These are phyloP conservation scores for Sturmia bella DNA, from an alignment of 2,888 invertebrate genomes.

Conservation along the genomic window DNA sequence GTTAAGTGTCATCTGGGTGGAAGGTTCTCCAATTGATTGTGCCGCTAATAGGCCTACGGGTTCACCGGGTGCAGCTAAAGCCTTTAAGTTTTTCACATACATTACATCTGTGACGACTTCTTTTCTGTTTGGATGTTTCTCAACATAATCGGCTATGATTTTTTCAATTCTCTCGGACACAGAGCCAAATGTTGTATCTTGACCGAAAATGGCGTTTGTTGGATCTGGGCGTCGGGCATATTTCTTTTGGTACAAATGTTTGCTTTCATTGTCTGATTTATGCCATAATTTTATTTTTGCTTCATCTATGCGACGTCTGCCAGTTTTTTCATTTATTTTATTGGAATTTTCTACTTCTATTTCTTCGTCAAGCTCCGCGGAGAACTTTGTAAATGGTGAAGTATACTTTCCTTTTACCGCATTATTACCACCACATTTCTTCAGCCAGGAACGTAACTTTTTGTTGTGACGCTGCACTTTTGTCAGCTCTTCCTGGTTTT, in stretches of 20 bases:
- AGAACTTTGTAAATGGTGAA: slow-evolving; percentile 85
- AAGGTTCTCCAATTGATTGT: slow-evolving; percentile 99
- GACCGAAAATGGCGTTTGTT: slow-evolving; percentile 86
- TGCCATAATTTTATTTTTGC: slow-evolving; percentile 87
- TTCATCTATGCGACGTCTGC: slow-evolving; percentile 85
- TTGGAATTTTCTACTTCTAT: slow-evolving; percentile 82
- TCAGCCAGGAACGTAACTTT: slow-evolving; percentile 85
- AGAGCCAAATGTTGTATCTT: slow-evolving; percentile 90
- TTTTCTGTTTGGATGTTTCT: slow-evolving; percentile 81
- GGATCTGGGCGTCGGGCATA: slow-evolving; percentile 88
- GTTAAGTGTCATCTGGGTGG: slow-evolving; percentile 99
- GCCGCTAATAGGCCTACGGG: slow-evolving; percentile 95
- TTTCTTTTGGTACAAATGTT: slow-evolving; percentile 82
- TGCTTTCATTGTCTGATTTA: slow-evolving; percentile 84
- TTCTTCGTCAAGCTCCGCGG: slow-evolving; percentile 82
- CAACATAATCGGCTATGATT: slow-evolving; percentile 85
- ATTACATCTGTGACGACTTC: slow-evolving; percentile 87
- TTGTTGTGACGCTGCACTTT: slow-evolving; percentile 84
- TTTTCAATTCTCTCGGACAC: slow-evolving; percentile 91
- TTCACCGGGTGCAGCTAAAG: slow-evolving; percentile 94
- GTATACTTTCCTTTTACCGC: slow-evolving; percentile 38
- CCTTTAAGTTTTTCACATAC: slow-evolving; percentile 88
- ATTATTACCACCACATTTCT: slow-evolving; percentile 76
- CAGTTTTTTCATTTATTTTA: slow-evolving; percentile 83
- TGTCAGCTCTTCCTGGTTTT: slow-evolving; percentile 83